Base-by-base conservation (phyloP, 1,140 invertebrate species). In the Rhagoletis zephyria region DNA sequence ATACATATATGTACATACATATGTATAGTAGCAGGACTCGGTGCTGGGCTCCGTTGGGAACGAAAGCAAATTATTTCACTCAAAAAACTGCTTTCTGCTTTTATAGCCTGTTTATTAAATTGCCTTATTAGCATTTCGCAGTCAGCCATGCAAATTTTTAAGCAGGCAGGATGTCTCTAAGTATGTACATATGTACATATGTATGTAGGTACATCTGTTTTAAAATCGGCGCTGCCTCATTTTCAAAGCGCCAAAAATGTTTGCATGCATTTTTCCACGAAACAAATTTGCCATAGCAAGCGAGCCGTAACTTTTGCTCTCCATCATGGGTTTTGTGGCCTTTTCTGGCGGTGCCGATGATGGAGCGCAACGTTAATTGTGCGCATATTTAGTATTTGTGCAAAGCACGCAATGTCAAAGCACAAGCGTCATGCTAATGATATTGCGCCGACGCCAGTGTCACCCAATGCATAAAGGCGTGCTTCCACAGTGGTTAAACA, bases 351-450 rank as follows among this genome's bases (percentile, higher is more conserved):
- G 4, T 3, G 40, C 42, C 45, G 16, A 81, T 81, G 45, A 81
- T 81, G 48, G 19, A 56, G 48, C 74, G 74, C 45, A 81, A 81
- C 48, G 42, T 81, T 81, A 81, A 56, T 81, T 81, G 74, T 42
- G n/a, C 10, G 16, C 74, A 81, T 19, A 81, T 74, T 74, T 30
- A 74, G 70, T 74, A 30, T 30, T 30, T 30, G 45, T 87, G 64
- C 48, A 59, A n/a, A 30, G 4, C 65, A 16, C 14, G 19, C n/a
- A 81, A n/a, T 87, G 70, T 81, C 59, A 87, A 70, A 85, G 85
- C 85, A 85, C 85, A 85, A 14, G 59, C 85, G 85, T 81, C 51
- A 74, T 87, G 64, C 86, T 70, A 87, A 87, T 87, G 64, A 87
- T 87, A 87, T 74, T 74, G 67, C 56, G 45, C 64, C 45, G 48